Evolutionary conservation across 2,797 vertebrate species (phyloP), one percentile per base, ranked within the genome.

Genomic region (Tokudaia muenninki): DNA sequence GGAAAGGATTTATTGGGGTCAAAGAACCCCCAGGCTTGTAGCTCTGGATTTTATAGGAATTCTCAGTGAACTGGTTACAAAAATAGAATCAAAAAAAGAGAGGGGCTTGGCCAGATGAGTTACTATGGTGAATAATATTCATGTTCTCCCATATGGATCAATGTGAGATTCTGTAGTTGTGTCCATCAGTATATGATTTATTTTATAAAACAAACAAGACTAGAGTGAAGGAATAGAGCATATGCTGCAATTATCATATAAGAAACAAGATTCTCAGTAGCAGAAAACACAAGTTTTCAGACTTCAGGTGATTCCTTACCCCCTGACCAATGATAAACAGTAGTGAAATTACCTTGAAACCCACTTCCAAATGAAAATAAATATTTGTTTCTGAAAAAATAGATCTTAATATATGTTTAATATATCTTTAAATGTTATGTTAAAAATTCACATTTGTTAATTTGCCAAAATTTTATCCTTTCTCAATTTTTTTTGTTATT

Each of bases 261-360:
- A 75, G 17, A 9, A 79, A 29, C 24, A 61, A 80, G 59, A 80
- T 31, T 19, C 47, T 74, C 37, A 2, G 22, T 61, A 89, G 55
- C 37, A 81, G 47, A 86, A 89, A 59, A 47, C 34, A 65, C 0
- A 44, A 26, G 67, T 90, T 65, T 70, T 21, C 8, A 50, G 44
- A 57, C 70, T 89, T 75, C 26, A 14, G 37, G 47, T 77, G 89
- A 6, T 1, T 0, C 5, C 19, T 6, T 72, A 7, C 41, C 26
- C 1, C 74, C 26, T 80, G 24, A 13, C 19, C 29, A 55, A 6
- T 17, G 29, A 47, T 41, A n/a, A 84, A 17, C 26, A n/a, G 44
- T 37, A 47, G 6, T 44, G 47, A 95, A 81, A 8, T 37, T 59
- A 95, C n/a, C n/a, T 84, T 92, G 37, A 96, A 47, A n/a, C 74